Conservation (phyloP, 2,797 vertebrate genomes). For the Cottoperca gobio region DNA sequence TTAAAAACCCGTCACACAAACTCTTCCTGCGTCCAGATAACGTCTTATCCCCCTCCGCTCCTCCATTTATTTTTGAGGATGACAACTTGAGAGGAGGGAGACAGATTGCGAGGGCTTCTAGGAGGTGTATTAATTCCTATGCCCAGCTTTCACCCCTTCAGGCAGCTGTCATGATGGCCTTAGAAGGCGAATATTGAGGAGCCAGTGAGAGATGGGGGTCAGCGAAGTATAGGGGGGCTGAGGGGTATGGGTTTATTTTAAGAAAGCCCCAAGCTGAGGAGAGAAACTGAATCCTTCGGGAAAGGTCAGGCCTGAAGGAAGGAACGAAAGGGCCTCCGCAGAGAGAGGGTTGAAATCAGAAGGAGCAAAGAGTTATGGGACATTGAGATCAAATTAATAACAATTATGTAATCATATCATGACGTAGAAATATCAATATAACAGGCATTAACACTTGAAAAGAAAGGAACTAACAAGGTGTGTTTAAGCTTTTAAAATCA, state of each 20-base stretch:
- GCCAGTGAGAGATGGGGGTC: conserved; percentile 74
- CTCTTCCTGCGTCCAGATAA: conserved; percentile 42
- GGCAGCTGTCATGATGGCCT: conserved; percentile 86
- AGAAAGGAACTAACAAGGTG: not conserved
- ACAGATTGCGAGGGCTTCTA: conserved; percentile 64
- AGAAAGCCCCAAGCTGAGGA: conserved; percentile 78
- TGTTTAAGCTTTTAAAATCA: not conserved
- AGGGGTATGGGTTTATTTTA: conserved; percentile 82
- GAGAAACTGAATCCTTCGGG: conserved; percentile 84
- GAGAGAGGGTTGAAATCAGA: conserved; percentile 51
- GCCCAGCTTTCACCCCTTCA: conserved; percentile 68
- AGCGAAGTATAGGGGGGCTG: conserved; percentile 71
- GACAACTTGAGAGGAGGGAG: conserved; percentile 75
- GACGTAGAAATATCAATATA: conserved; percentile 16
- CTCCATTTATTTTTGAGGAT: conserved; percentile 71
- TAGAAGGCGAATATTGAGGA: conserved; percentile 88
- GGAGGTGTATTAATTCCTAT: conserved; percentile 79
- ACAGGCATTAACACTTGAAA: not conserved
- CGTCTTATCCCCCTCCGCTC: conserved; percentile 28
- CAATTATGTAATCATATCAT: conserved; percentile 59
- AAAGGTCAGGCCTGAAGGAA: conserved; percentile 86
- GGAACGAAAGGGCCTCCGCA: conserved; percentile 69
- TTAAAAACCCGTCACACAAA: conserved; percentile 15
- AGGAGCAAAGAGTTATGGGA: conserved; percentile 55
- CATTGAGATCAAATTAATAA: conserved; percentile 49